Evolutionary conservation across 2,113 vertebrate genomes (phyloP).

Genomic region (Neolamprologus modestus): DNA sequence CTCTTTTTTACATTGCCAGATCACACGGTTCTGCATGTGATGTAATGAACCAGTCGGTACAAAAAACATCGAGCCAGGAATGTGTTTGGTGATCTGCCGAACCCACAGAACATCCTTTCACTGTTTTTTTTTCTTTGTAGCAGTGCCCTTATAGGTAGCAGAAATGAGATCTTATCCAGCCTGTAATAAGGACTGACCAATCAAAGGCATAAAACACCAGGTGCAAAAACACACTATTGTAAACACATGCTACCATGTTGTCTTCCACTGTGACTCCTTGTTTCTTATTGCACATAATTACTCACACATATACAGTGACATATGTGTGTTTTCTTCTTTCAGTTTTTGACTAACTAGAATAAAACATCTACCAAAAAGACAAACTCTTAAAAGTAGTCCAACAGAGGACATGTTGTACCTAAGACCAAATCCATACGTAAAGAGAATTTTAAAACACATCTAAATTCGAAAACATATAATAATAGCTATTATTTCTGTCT

Average conservation of each 20-base stretch:
- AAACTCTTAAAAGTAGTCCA: neutral
- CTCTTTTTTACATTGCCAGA: neutral
- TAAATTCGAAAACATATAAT: neutral
- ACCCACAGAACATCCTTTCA: neutral
- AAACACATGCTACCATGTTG: neutral
- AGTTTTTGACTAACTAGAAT: neutral
- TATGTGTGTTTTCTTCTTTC: neutral
- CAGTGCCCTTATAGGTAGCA: slow-evolving; percentile 12
- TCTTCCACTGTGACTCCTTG: neutral
- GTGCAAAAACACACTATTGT: neutral
- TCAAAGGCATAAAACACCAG: neutral
- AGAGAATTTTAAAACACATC: too few species aligned
- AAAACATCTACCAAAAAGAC: neutral
- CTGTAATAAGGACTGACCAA: neutral
- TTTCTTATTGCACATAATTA: neutral
- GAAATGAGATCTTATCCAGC: slow-evolving; percentile 20
- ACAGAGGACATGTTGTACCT: neutral
- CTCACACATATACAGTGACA: neutral
- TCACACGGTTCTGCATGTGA: neutral
- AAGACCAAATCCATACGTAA: neutral
- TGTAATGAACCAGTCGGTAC: slow-evolving; percentile 23
- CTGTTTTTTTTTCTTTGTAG: neutral
- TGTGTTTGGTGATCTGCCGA: neutral
- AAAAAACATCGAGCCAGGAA: slow-evolving; percentile 11
- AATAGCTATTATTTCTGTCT: neutral